Evolutionary conservation across 2,113 vertebrate species (phyloP).

Genomic region (Taxidea taxus): DNA sequence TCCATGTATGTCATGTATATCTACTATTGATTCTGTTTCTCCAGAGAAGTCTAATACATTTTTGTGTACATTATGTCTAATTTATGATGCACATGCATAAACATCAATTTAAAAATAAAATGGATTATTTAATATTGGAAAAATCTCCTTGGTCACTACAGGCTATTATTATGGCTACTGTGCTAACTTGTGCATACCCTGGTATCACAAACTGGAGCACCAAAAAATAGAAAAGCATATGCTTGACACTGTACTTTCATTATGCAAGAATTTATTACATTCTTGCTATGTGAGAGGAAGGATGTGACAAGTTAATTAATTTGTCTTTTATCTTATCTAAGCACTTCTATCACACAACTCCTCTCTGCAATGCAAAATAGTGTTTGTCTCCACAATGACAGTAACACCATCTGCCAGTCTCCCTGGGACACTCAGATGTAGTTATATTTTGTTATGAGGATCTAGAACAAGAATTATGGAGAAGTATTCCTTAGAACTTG

Average conservation of each 20-base stretch:
- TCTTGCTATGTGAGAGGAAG: neutral
- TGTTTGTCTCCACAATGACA: neutral
- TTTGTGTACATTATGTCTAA: neutral
- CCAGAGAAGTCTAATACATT: neutral
- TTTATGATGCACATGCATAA: neutral
- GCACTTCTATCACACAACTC: neutral
- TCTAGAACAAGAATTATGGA: neutral
- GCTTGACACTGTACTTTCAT: neutral
- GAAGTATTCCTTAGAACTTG: neutral
- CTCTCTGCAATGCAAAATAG: neutral
- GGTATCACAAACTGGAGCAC: neutral
- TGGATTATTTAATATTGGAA: neutral
- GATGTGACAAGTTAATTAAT: constrained; percentile 16
- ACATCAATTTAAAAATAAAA: neutral
- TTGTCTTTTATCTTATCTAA: neutral
- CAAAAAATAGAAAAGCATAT: neutral
- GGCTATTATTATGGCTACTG: neutral
- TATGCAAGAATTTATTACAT: neutral
- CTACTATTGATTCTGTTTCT: neutral
- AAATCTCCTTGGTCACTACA: neutral
- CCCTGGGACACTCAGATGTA: neutral
- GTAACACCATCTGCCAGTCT: neutral
- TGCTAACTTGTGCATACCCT: neutral
- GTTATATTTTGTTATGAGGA: neutral
- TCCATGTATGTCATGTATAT: neutral